phyloP scores from a whole-genome alignment of 2,888 invertebrate species.

The Rotaria socialis region DNA sequence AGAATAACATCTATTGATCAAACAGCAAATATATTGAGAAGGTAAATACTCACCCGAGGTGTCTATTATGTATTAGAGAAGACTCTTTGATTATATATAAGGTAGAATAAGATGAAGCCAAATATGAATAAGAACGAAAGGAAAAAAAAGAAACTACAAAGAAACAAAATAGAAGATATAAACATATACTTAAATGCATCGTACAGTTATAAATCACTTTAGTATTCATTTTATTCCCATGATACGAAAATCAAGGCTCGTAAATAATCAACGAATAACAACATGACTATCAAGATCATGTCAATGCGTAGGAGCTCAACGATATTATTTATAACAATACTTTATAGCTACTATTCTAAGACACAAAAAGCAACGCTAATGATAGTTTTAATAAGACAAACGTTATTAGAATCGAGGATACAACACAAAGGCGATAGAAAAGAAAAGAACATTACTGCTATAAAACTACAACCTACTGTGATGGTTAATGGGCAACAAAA shows the following conservation, averaged over 20 bases:
- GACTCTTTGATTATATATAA: not conserved
- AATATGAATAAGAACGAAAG: not conserved
- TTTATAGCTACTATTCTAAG: not conserved
- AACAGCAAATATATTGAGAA: not conserved
- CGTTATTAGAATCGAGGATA: not conserved
- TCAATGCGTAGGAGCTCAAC: not conserved
- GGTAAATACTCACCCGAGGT: not conserved
- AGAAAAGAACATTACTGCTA: not conserved
- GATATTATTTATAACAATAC: not conserved
- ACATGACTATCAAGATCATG: not conserved
- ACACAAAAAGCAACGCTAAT: not conserved
- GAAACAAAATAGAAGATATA: conserved; percentile 8
- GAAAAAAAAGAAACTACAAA: not conserved
- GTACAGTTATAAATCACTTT: conserved; percentile 4
- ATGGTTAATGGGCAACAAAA: not conserved
- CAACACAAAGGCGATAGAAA: not conserved
- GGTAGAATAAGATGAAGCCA: not conserved
- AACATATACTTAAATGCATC: not conserved
- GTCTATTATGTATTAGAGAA: not conserved
- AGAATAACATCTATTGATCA: not conserved
- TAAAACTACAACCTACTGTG: not conserved
- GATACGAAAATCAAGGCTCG: conserved; percentile 22
- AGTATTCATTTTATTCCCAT: not conserved
- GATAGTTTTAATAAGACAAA: not conserved
- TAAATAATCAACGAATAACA: conserved; percentile 9